Percentiles rank a stretch among this genome's conserved stretches.
Conservation (phyloP, 2,113 vertebrate species). For the Vicugna pacos region DNA sequence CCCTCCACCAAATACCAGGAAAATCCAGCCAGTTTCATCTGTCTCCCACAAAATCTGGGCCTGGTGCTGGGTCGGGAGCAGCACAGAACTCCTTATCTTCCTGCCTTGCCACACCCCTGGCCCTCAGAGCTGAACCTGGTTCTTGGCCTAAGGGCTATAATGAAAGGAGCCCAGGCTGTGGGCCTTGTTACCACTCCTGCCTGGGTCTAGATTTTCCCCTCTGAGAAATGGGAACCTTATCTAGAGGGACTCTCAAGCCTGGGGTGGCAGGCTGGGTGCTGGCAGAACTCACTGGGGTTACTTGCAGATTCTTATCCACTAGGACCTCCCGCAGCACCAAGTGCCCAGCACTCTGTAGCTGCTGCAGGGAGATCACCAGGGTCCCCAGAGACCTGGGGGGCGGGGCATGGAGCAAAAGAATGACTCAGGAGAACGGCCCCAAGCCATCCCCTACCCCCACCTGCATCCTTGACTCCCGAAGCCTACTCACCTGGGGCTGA, state of each 20-base stretch:
- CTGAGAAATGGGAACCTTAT: neutral
- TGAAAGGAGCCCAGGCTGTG: neutral
- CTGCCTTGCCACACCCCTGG: neutral
- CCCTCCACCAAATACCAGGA: slow-evolving; percentile 7
- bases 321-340: slow-evolving; percentile 92
- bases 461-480: neutral
- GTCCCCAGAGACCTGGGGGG: slow-evolving; percentile 90
- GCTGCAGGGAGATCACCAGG: slow-evolving; percentile 93
- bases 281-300: slow-evolving; percentile 89
- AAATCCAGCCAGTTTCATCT: neutral
- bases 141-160: neutral
- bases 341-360: slow-evolving; percentile 90
- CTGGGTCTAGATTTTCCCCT: neutral
- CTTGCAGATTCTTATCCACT: slow-evolving; percentile 89
- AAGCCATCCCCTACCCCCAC: neutral
- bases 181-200: neutral
- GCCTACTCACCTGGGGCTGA: slow-evolving; percentile 92
- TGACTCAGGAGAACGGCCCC: neutral
- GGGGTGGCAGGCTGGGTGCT: neutral
- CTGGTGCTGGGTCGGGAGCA: neutral
- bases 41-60: neutral
- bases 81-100: neutral
- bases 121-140: neutral
- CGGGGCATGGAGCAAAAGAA: neutral
- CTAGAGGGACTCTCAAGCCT: neutral